Percentiles rank a stretch among this genome's conserved stretches.
phyloP scores from a whole-genome alignment of 2,888 invertebrate genomes.

The Agrochola macilenta region DNA sequence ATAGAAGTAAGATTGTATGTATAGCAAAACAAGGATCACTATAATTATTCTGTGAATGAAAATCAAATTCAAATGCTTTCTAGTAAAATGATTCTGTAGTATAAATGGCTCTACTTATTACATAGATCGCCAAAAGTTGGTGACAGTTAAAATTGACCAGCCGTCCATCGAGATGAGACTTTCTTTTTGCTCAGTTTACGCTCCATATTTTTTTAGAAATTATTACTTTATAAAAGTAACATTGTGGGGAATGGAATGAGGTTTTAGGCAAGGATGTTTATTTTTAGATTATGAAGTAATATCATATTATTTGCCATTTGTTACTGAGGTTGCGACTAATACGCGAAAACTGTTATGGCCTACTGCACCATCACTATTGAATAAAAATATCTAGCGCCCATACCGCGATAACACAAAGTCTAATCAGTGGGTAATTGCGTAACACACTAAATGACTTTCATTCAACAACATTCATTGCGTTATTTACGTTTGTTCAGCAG shows the following conservation, averaged over 20 bases:
- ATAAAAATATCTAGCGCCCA: neutral
- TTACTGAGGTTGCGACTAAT: conserved; percentile 47
- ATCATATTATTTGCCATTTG: conserved; percentile 58
- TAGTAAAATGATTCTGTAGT: conserved; percentile 11
- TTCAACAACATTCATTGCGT: too few relatives aligned
- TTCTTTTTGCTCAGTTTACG: conserved; percentile 61
- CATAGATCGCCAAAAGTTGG: conserved; percentile 19
- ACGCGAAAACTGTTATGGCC: conserved; percentile 32
- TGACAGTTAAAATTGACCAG: conserved; percentile 23
- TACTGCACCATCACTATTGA: conserved; percentile 14
- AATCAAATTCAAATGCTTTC: conserved; percentile 6
- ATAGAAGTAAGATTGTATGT: conserved; percentile 50
- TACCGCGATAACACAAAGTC: neutral
- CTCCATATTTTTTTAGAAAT: conserved; percentile 30
- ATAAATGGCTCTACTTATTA: neutral
- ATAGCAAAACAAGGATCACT: conserved; percentile 25
- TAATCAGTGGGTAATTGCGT: too few relatives aligned
- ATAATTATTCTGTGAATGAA: conserved; percentile 19
- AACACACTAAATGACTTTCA: too few relatives aligned
- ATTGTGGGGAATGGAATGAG: conserved; percentile 4
- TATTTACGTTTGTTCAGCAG: too few relatives aligned
- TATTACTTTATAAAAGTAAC: conserved; percentile 45
- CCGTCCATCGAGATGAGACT: conserved; percentile 40
- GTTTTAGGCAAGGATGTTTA: conserved; percentile 38
- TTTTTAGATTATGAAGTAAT: conserved; percentile 36